Base-by-base conservation (phyloP, 1,140 invertebrate species). In the Oryzaephilus surinamensis region DNA sequence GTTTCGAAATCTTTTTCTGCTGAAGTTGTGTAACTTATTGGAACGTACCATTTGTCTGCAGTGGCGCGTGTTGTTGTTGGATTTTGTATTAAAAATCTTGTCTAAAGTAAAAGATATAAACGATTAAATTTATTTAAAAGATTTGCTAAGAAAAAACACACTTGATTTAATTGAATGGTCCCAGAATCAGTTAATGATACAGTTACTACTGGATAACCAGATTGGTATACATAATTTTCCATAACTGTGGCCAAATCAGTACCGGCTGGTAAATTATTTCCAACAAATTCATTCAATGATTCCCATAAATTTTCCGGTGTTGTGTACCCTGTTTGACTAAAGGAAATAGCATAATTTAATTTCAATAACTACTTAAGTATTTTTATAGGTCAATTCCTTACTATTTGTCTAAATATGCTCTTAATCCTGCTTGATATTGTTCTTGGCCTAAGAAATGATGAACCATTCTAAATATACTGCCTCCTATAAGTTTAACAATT, bases 401-500 rank as follows among this genome's bases (percentile, higher is more conserved):
- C 72, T 66, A 54, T 18, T 61, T 48, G 3, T 41, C 46, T 0
- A 79, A 53, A 48, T 79, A 79, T 7, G 61, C 48, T 13, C 61
- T 58, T 19, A 85, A 52, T 8, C 77, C 79, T 29, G 60, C 54
- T 48, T 64, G 61, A 53, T 84, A 84, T 1, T 70, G 68, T 0
- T 65, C 55, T 16, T 66, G 60, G 2, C 79, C 77, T 10, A 89
- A 63, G 19, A 79, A 71, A 53, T 80, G 70, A 43, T 76, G 66
- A 50, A 84, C 76, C 84, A 87, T 87, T 40, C 81, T 67, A n/a
- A 88, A 74, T 6, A 89, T 55, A n/a, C 72, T 63, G 1, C 70
- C 79, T 14, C 72, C 74, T 66, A 34, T 24, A 44, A 37, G n/a
- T n/a, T n/a, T 8, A 34, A 38, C 10, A 8, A 34, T 21, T 12